Base-by-base conservation (phyloP, 2,888 invertebrate species). In the Tenthredo mesomela region DNA sequence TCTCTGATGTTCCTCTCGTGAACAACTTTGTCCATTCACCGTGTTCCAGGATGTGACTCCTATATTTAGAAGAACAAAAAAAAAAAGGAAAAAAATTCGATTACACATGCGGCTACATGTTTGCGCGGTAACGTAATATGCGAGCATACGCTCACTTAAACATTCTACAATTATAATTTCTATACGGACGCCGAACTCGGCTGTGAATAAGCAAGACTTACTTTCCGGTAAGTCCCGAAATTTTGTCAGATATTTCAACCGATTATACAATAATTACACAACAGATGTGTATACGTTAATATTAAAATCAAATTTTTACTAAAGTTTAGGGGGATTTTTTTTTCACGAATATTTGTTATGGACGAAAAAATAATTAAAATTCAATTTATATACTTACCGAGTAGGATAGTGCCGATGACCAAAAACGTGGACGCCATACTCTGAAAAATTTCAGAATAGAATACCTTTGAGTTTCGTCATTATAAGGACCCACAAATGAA, bases 1-100 rank as follows among this genome's bases (percentile, higher is more conserved):
- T 88, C 93, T 93, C 84, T 94, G 94, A 89, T 95, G 94, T 88
- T 94, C 94, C 50, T 93, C 92, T 87, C 92, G 93, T 12, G 94
- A 93, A 87, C 95, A 95, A 37, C 86, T 88, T 73, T 89, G 87
- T 67, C 86, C 86, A 1, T 71, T 82, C 25, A 65, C 82, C 33
- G 82, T 85, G 21, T 86, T 85, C 54, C 65, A 84, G 58, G 85
- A 33, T 25, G 85, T 70, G 0, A 29, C 70, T 71, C 86, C 87
- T 87, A 70, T 80, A 70, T 80, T 50, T 40, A 40, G 15, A 9
- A 15, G 4, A 33, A 33, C 29, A 33, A 29, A 54, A 54, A 50
- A 10, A n/a, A 10, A 29, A 37, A n/a, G 5, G 18, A 12, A 50
- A 29, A 47, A 50, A n/a, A 33, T 10, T 54, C 3, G 54, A 54